Evolutionary conservation across 2,888 invertebrate species (phyloP).

Genomic region (Endotricha flammealis): DNA sequence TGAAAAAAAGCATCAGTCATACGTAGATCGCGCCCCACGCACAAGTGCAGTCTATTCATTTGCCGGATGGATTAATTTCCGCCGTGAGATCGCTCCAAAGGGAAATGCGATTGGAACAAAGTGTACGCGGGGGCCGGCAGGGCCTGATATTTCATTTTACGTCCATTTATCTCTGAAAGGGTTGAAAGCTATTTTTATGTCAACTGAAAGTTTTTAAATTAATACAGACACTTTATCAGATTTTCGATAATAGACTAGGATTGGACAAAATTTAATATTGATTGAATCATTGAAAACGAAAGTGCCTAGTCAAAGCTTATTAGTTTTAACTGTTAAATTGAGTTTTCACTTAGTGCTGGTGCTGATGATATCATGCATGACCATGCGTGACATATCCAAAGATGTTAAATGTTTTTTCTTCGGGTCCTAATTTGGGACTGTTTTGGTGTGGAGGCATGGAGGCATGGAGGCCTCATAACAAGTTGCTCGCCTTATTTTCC

Average conservation of each 20-base stretch:
- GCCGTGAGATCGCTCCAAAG: constrained; percentile 70
- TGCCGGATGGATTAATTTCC: constrained; percentile 75
- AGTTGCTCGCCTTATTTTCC: constrained; percentile 41
- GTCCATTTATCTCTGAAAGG: constrained; percentile 49
- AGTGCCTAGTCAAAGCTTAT: too few relatives aligned
- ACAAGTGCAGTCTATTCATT: constrained; percentile 75
- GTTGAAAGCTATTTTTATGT: constrained; percentile 34
- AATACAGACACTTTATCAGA: constrained; percentile 9
- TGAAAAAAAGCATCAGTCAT: constrained; percentile 46
- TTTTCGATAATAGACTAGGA: not conserved
- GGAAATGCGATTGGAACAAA: constrained; percentile 75
- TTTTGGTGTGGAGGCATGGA: constrained; percentile 4
- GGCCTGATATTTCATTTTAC: constrained; percentile 55
- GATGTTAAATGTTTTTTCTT: too few relatives aligned
- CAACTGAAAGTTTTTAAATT: constrained; percentile 20
- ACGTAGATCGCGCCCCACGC: constrained; percentile 53
- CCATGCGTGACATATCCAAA: too few relatives aligned
- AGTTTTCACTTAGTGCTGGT: too few relatives aligned
- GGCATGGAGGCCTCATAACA: constrained; percentile 33
- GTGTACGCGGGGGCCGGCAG: constrained; percentile 42
- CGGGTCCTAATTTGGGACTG: not conserved
- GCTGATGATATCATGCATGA: too few relatives aligned
- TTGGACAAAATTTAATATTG: not conserved
- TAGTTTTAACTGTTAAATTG: too few relatives aligned
- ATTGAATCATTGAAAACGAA: too few relatives aligned